A percentile compares a stretch with the other conserved stretches of the same genome.
These are phyloP conservation scores for Aspidapion aeneum DNA, from an alignment of 2,888 invertebrate species.

Conservation along the genomic window DNA sequence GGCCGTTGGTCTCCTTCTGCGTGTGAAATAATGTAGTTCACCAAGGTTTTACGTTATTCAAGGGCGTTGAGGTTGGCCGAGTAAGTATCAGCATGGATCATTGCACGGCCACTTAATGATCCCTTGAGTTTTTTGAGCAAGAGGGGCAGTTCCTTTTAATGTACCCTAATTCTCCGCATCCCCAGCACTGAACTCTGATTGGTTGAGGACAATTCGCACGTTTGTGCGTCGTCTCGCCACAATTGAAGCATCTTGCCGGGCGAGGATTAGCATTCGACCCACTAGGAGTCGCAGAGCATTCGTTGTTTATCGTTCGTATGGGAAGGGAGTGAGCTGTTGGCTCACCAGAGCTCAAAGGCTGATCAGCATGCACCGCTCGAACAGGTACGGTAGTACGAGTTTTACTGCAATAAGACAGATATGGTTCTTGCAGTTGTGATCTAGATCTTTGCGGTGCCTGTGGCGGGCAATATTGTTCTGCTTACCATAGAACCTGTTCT, in stretches of 20 bases:
- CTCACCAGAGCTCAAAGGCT: not conserved
- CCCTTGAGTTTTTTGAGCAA: not conserved
- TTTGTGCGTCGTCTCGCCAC: too few species aligned
- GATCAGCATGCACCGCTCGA: not conserved
- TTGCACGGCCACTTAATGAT: not conserved
- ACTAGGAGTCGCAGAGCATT: too few species aligned
- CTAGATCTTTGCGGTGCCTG: not conserved
- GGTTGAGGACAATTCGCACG: too few species aligned
- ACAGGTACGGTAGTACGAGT: not conserved
- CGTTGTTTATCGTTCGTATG: too few species aligned
- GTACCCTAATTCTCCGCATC: not conserved
- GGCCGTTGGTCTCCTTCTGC: conserved; percentile 16
- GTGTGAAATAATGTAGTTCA: conserved; percentile 17
- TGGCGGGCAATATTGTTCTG: not conserved
- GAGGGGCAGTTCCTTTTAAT: not conserved
- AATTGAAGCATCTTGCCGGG: too few species aligned
- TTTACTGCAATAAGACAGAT: not conserved
- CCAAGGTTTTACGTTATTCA: conserved; percentile 1
- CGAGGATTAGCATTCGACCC: too few species aligned
- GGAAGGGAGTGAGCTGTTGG: too few species aligned
- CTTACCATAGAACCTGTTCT: not conserved
- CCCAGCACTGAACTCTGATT: not conserved
- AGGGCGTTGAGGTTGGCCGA: not conserved
- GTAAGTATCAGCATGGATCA: conserved; percentile 1
- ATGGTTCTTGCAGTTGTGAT: not conserved